These are phyloP conservation scores for Poecilia gillii DNA, from an alignment of 2,797 vertebrate genomes.

Conservation along the genomic window DNA sequence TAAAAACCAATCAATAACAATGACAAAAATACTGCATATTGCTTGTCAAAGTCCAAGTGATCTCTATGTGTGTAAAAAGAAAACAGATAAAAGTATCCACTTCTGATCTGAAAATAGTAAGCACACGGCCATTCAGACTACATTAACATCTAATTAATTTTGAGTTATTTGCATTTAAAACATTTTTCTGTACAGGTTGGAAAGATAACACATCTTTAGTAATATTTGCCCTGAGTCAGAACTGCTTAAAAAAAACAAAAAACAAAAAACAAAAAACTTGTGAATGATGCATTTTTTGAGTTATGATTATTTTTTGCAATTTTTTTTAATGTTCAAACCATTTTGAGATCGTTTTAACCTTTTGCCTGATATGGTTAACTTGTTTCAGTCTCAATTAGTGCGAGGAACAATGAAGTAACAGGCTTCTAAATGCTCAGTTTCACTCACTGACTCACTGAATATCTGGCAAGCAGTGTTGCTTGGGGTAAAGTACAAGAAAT, in stretches of 20 bases:
- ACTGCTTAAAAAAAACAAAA: background rate
- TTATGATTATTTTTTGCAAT: background rate
- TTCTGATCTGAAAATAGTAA: background rate
- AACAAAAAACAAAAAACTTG: background rate
- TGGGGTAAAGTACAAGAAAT: background rate
- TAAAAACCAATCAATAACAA: background rate
- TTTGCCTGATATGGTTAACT: background rate
- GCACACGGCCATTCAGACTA: background rate
- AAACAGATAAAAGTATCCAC: background rate
- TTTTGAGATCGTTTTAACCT: background rate
- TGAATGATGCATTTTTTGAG: constrained; percentile 4
- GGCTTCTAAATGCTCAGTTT: background rate
- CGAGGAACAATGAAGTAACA: background rate
- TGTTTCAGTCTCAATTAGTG: background rate
- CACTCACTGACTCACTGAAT: background rate
- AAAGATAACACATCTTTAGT: background rate
- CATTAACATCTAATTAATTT: background rate
- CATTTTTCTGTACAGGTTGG: background rate
- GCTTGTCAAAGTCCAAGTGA: background rate
- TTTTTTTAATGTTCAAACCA: background rate
- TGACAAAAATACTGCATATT: background rate
- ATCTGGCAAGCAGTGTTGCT: background rate
- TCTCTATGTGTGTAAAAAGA: background rate
- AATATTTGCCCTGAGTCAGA: background rate
- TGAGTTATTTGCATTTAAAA: background rate